These are phyloP conservation scores for Leucophenga varia DNA, from an alignment of 1,140 invertebrate species.

Conservation along the genomic window DNA sequence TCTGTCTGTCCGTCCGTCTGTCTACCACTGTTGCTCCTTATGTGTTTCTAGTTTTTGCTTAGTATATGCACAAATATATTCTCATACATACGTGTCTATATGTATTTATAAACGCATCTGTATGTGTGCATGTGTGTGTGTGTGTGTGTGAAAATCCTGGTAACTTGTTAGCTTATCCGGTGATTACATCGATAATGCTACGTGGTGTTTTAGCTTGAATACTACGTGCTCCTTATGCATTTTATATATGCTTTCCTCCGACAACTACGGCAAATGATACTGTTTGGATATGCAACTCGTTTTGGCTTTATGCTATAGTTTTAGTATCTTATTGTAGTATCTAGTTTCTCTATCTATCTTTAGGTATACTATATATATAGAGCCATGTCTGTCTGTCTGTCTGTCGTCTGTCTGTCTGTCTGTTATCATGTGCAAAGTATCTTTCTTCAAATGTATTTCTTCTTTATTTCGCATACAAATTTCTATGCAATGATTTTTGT, in stretches of 20 bases:
- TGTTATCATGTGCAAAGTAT: too few relatives aligned
- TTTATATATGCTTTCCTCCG: background rate
- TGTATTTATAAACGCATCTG: too few relatives aligned
- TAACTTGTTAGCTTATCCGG: slow-evolving; percentile 57
- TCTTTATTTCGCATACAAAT: too few relatives aligned
- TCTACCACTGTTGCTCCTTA: background rate
- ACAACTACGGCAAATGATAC: slow-evolving; percentile 27
- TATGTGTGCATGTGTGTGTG: slow-evolving; percentile 13
- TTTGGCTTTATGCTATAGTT: slow-evolving; percentile 9
- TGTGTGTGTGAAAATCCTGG: slow-evolving; percentile 53
- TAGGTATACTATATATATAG: too few relatives aligned
- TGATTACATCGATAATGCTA: slow-evolving; percentile 57
- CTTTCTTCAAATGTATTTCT: too few relatives aligned
- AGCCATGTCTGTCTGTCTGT: slow-evolving; percentile 20
- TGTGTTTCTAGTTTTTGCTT: background rate
- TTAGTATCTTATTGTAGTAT: too few relatives aligned
- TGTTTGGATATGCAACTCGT: slow-evolving; percentile 30
- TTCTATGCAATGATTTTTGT: too few relatives aligned
- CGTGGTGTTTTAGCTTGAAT: slow-evolving; percentile 51
- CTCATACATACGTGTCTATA: too few relatives aligned
- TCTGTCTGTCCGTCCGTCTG: background rate
- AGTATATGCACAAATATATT: background rate
- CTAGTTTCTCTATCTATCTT: too few relatives aligned
- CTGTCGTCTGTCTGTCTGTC: too few relatives aligned
- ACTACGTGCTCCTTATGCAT: slow-evolving; percentile 43